phyloP scores from a whole-genome alignment of 2,797 vertebrate species.

The Sciurus carolinensis region DNA sequence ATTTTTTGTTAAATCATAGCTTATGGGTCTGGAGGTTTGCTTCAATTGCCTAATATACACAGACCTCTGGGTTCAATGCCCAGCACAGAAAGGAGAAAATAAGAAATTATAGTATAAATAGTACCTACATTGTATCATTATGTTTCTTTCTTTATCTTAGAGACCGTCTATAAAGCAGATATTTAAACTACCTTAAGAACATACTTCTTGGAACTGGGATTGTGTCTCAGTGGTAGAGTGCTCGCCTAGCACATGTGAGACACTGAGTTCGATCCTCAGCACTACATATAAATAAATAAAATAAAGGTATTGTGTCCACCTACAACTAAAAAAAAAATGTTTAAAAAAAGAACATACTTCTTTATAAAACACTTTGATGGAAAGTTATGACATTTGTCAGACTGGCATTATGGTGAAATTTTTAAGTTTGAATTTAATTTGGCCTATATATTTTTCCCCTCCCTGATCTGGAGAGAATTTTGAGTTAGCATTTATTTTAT shows the following conservation, averaged over 20 bases:
- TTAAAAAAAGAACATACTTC: no score
- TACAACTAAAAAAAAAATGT: no score
- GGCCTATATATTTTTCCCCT: background rate
- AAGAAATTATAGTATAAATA: background rate
- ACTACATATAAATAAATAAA: no score
- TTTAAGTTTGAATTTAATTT: background rate
- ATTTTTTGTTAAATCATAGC: background rate
- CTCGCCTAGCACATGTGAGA: no score
- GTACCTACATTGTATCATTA: background rate
- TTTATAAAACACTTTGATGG: background rate
- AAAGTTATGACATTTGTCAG: background rate
- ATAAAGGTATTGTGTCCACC: no score
- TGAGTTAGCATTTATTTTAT: background rate
- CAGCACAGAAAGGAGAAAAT: background rate
- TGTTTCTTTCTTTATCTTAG: background rate
- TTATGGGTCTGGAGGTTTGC: background rate
- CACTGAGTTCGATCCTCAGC: no score
- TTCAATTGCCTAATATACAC: background rate
- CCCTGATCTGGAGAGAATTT: background rate
- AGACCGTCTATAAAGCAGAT: background rate
- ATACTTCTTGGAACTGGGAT: background rate
- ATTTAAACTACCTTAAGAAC: background rate
- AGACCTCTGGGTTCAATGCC: background rate
- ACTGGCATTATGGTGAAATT: background rate
- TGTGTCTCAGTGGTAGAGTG: no score